Base-by-base conservation (phyloP, 2,888 invertebrate genomes). In the Mythimna ferrago region DNA sequence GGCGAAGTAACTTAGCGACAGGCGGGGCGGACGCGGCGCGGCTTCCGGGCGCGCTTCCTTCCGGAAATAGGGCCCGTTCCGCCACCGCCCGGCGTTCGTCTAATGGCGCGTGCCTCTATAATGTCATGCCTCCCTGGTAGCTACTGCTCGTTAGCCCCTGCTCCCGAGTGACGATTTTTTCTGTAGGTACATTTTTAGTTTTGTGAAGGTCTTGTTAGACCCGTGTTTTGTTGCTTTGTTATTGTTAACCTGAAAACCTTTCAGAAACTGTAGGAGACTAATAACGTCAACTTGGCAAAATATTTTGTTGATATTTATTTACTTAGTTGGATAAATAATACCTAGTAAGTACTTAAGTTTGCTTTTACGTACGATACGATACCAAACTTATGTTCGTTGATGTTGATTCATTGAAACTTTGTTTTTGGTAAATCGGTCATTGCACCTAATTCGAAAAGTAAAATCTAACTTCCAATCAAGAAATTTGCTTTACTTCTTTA, bases 11-110 rank as follows among this genome's bases (percentile, higher is more conserved):
- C 87, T 91, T 89, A 86, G 91, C 87, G 91, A 89, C 90, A 87
- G 89, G 88, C 89, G 88, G 87, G 90, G 92, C 93, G 93, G 93
- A 92, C 91, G 92, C 90, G 93, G 92, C 89, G 92, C 88, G 91
- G 93, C 94, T 93, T 94, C 94, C 95, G 93, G 93, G 90, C 89
- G 89, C 89, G 91, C 93, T 95, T 95, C 95, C 95, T 93, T 91
- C 90, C 95, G 96, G 96, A 96, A 95, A 96, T 96, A 95, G 95
- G 94, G 94, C 94, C 94, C 94, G 93, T 94, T 95, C 94, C 95
- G 94, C 92, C 84, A 79, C 89, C 86, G 87, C 86, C 86, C 82
- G 85, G 74, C 84, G 77, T 76, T 83, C 84, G 85, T 88, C 89
- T 92, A 92, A 92, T 92, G 92, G 90, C 89, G 91, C 94, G 93